Evolutionary conservation across 2,888 invertebrate species (phyloP), one percentile per base, ranked within the genome.

Genomic region (Cenopis cana): DNA sequence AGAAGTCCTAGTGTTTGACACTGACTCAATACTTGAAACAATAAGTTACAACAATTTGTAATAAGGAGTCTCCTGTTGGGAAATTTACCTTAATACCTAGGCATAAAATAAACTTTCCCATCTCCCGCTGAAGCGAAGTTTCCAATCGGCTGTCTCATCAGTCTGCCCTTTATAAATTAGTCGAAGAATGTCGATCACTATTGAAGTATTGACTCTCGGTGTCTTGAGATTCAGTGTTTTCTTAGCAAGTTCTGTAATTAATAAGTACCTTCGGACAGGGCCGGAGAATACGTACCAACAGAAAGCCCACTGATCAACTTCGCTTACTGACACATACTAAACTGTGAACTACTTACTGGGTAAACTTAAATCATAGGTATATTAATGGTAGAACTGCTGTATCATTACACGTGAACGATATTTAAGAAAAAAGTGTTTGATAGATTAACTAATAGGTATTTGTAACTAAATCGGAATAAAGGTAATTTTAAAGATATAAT

Each of bases 201-300:
- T 50, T 60, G 71, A 59, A 69, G 60, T 49, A 66, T 61, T 38
- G 60, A 54, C 61, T 54, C 52, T 14, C 60, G 9, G 62, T 49
- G 49, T 50, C 62, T 54, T 11, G 69, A 52, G 69, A 65, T 65
- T 59, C 59, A n/a, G 52, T 59, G 70, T 70, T 70, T 59, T 70
- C 70, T 70, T 65, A 60, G 59, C 41, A 65, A 70, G 54, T 70
- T 70, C 46, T 20, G 70, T 71, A 71, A 71, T 67, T 71, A 71
- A 52, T 66, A 49, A 66, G 54, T 60, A 66, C 29, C 55, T 60
- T 61, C 60, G 70, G 59, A 33, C 49, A 29, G 24, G 56, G 17
- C 36, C 65, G 20, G 33, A 54, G 59, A 70, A 33, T 36, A 59
- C 24, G 14, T 1, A 33, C 10, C 10, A 10, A 57, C 59, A 66